Conservation (phyloP, 2,888 invertebrate species). For the Timandra comae region DNA sequence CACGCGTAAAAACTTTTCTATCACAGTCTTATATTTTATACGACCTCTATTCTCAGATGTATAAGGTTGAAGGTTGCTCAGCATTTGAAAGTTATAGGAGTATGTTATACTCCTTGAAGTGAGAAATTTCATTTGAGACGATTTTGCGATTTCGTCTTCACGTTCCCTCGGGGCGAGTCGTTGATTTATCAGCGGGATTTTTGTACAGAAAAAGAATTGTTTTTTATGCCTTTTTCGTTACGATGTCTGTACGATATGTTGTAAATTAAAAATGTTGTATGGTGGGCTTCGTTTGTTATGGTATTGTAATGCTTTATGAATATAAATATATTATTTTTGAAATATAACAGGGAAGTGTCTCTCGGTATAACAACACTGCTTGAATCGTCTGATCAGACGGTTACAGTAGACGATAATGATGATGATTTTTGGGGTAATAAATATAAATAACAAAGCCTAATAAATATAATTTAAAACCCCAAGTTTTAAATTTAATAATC, state of each 20-base stretch:
- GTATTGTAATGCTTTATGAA: too few species aligned
- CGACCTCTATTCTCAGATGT: conserved; percentile 18
- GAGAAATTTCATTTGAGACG: conserved; percentile 73
- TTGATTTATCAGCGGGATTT: conserved; percentile 61
- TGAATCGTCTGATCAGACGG: too few species aligned
- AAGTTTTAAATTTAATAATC: too few species aligned
- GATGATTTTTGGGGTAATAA: too few species aligned
- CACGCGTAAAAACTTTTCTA: conserved; percentile 45
- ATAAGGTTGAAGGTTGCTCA: conserved; percentile 22
- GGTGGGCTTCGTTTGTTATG: too few species aligned
- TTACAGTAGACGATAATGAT: too few species aligned
- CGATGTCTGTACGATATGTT: conserved; percentile 1
- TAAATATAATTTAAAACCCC: too few species aligned
- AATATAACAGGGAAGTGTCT: too few species aligned
- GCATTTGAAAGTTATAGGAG: conserved; percentile 34
- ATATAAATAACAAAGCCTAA: too few species aligned
- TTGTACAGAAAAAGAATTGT: conserved; percentile 30
- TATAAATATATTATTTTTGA: too few species aligned
- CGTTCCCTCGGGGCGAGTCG: conserved; percentile 47
- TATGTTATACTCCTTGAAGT: conserved; percentile 53
- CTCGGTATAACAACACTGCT: too few species aligned
- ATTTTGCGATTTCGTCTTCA: conserved; percentile 60
- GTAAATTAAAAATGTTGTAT: too few species aligned
- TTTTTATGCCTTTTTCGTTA: conserved; percentile 11
- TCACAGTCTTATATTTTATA: conserved; percentile 23